Percentiles rank a stretch among this genome's conserved stretches.
Evolutionary conservation across 2,797 vertebrate species (phyloP).

Genomic region (Kryptolebias ocellatus): DNA sequence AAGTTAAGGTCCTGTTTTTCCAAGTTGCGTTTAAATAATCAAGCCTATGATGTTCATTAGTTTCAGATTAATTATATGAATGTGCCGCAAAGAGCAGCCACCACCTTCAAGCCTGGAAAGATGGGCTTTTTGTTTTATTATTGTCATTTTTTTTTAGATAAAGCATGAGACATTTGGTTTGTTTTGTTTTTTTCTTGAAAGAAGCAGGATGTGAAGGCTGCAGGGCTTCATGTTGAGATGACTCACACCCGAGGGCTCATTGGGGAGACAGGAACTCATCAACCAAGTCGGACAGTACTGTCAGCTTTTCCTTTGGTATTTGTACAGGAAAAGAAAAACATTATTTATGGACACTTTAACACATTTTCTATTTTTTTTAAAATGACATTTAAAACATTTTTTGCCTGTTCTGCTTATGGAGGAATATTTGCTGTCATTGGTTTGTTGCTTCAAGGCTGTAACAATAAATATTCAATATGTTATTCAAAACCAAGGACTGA

Average conservation of each 20-base stretch:
- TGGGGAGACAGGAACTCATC: conserved; percentile 37
- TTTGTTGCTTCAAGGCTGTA: too few relatives aligned
- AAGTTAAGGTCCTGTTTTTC: conserved; percentile 92
- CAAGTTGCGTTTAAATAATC: conserved; percentile 93
- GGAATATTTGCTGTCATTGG: neutral
- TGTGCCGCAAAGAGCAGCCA: conserved; percentile 77
- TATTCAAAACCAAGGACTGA: too few relatives aligned
- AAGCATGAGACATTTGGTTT: conserved; percentile 41
- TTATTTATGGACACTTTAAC: neutral
- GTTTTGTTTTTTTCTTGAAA: too few relatives aligned
- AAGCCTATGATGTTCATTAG: conserved; percentile 96
- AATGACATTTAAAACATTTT: neutral
- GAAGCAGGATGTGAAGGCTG: neutral
- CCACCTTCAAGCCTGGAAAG: conserved; percentile 44
- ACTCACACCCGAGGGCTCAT: conserved; percentile 51
- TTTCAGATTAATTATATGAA: conserved; percentile 96
- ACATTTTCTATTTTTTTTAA: neutral
- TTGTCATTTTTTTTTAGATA: conserved; percentile 28
- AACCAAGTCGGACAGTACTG: conserved; percentile 29
- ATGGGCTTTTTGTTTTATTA: conserved; percentile 6
- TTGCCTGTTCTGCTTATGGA: neutral
- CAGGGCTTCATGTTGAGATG: conserved; percentile 35
- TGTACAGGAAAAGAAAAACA: conserved; percentile 7
- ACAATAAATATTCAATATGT: too few relatives aligned
- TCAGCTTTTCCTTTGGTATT: conserved; percentile 17